phyloP scores from a whole-genome alignment of 2,797 vertebrate genomes.

The Parambassis ranga region DNA sequence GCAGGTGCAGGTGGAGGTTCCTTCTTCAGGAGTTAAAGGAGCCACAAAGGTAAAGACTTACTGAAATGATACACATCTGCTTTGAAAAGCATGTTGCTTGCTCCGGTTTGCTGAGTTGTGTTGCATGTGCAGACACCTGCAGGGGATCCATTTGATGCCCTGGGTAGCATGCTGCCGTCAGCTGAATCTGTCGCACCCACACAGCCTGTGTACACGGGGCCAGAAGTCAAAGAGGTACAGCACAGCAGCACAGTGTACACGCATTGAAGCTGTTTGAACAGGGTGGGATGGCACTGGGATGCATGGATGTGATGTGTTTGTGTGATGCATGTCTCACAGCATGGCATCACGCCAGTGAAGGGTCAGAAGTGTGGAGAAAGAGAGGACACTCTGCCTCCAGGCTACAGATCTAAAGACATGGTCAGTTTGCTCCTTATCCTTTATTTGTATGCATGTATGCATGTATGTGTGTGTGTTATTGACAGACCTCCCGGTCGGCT shows the following conservation, averaged over 20 bases:
- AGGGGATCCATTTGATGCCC: constrained; percentile 71
- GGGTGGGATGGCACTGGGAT: background rate
- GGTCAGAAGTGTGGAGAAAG: constrained; percentile 83
- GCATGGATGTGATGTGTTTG: constrained; percentile 31
- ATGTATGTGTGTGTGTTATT: background rate
- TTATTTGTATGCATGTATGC: background rate
- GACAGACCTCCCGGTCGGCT: background rate
- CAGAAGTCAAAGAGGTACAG: constrained; percentile 77
- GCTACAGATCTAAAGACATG: constrained; percentile 73
- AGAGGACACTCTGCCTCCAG: constrained; percentile 87
- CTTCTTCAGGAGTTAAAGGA: constrained; percentile 33
- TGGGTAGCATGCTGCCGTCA: constrained; percentile 70
- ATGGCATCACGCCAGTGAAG: constrained; percentile 53
- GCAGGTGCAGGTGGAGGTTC: constrained; percentile 77
- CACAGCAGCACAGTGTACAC: background rate
- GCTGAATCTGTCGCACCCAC: constrained; percentile 28
- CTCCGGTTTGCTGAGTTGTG: constrained; percentile 47
- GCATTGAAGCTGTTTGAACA: background rate
- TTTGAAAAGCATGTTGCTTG: constrained; percentile 38
- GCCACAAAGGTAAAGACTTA: constrained; percentile 64
- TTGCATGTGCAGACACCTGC: constrained; percentile 62
- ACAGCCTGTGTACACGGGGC: constrained; percentile 69
- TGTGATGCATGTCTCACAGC: constrained; percentile 69
- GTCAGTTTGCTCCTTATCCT: constrained; percentile 54
- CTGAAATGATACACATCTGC: background rate